Conservation (phyloP, 2,888 invertebrate genomes). For the Cryptophagus acutangulus region DNA sequence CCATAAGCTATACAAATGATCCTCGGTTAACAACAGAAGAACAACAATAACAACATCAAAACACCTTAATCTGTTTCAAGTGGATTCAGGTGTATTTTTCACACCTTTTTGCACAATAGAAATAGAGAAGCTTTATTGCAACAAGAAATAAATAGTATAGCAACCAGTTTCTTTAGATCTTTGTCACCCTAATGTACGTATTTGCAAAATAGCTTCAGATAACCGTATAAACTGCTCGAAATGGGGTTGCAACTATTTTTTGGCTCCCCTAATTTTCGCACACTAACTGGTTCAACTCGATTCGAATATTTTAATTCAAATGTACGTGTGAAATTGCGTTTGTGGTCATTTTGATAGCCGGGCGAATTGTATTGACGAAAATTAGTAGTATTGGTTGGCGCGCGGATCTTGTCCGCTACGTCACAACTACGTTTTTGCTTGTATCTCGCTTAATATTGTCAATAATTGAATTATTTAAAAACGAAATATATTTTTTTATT, state of each 20-base stretch:
- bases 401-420: too few relatives aligned
- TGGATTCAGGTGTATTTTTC: constrained; percentile 46
- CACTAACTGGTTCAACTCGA: constrained; percentile 23
- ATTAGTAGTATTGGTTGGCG: too few relatives aligned
- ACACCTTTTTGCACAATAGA: constrained; percentile 39
- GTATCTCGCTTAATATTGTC: too few relatives aligned
- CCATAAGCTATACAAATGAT: too few relatives aligned
- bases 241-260: constrained; percentile 27
- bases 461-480: too few relatives aligned
- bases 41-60: too few relatives aligned
- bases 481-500: too few relatives aligned
- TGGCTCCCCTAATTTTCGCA: constrained; percentile 29
- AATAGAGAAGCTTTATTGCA: constrained; percentile 11
- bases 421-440: too few relatives aligned
- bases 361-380: too few relatives aligned
- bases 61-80: constrained; percentile 47
- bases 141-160: constrained; percentile 21
- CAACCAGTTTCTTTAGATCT: constrained; percentile 22
- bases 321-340: constrained; percentile 39
- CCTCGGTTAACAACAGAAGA: too few relatives aligned
- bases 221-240: constrained; percentile 42
- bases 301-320: constrained; percentile 13
- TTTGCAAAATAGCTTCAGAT: constrained; percentile 33
- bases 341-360: constrained; percentile 38
- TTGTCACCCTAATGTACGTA: constrained; percentile 25